phyloP scores from a whole-genome alignment of 2,113 vertebrate species.

The Proteles cristata region DNA sequence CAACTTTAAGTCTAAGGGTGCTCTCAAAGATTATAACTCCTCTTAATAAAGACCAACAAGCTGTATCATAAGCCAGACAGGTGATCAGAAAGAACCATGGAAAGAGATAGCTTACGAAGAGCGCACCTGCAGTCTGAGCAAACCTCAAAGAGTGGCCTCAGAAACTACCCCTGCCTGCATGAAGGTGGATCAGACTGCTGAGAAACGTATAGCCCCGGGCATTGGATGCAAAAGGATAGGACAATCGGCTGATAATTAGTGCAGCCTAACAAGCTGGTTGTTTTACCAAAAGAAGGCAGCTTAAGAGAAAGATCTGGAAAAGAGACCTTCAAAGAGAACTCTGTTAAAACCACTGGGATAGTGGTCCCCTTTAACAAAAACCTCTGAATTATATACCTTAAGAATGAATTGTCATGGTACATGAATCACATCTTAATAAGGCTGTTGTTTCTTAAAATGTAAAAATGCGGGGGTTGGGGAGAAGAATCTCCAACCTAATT shows the following conservation, averaged over 20 bases:
- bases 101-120: not conserved
- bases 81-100: not conserved
- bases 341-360: not conserved
- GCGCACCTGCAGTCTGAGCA: not conserved
- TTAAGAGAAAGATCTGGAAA: not conserved
- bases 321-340: not conserved
- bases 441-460: not conserved
- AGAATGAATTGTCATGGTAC: not conserved
- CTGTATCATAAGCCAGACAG: not conserved
- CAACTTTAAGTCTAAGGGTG: not conserved
- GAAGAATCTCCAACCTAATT: not conserved
- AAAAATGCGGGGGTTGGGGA: not conserved
- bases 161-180: not conserved
- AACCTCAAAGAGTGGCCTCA: not conserved
- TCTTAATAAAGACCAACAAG: not conserved
- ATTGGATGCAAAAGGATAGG: not conserved
- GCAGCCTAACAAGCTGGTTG: not conserved
- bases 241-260: not conserved
- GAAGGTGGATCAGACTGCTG: not conserved
- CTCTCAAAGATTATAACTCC: constrained; percentile 2
- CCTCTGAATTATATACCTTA: not conserved
- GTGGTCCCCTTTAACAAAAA: not conserved
- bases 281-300: not conserved
- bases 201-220: not conserved
- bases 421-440: constrained; percentile 1